A percentile compares a stretch with the other conserved stretches of the same genome.
Evolutionary conservation across 1,140 invertebrate species (phyloP).

Genomic region (Drosophila dunni): DNA sequence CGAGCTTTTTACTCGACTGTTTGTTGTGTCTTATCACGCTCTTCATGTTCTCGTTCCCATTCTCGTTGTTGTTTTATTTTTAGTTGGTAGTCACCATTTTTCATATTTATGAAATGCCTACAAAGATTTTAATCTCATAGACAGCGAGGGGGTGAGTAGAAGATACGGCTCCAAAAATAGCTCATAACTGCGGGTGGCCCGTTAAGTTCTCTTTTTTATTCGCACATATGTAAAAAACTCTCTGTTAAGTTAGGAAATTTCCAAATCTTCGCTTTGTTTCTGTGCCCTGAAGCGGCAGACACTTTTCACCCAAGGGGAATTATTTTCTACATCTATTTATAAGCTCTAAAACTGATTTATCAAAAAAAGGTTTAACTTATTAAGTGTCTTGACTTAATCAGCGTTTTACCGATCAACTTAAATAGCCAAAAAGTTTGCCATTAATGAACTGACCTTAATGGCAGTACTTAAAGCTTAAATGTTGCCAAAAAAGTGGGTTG

Average conservation of each 20-base stretch:
- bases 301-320: too few species aligned
- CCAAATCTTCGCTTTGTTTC: constrained; percentile 13
- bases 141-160: background rate
- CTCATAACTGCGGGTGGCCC: constrained; percentile 53
- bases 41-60: constrained; percentile 18
- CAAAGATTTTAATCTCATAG: constrained; percentile 63
- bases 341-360: too few species aligned
- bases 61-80: constrained; percentile 36
- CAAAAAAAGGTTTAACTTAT: too few species aligned
- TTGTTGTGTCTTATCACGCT: constrained; percentile 34
- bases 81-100: constrained; percentile 55
- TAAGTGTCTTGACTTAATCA: too few species aligned
- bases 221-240: constrained; percentile 10
- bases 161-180: constrained; percentile 34
- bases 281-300: too few species aligned
- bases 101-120: constrained; percentile 63
- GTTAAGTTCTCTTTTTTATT: constrained; percentile 35
- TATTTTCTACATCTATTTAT: too few species aligned
- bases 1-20: constrained; percentile 2
- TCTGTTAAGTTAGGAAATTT: constrained; percentile 39
- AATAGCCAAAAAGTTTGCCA: background rate
- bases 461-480: background rate
- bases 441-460: background rate
- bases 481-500: too few species aligned
- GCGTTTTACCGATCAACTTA: too few species aligned